Percentiles rank a stretch among this genome's conserved stretches.
Evolutionary conservation across 2,113 vertebrate genomes (phyloP).

Genomic region (human): DNA sequence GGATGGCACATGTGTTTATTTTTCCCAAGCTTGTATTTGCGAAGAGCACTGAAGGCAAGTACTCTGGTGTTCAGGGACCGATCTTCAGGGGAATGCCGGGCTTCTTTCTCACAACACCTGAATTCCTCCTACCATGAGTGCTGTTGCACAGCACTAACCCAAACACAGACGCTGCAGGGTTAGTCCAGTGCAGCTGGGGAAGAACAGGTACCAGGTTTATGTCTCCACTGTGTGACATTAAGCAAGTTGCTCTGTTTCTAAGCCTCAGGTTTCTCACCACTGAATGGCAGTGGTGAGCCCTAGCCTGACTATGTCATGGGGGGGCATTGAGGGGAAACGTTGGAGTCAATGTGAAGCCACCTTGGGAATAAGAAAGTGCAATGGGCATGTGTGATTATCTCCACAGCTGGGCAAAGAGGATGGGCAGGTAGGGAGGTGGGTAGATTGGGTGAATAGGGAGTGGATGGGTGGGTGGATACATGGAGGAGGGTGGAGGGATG

Average conservation of each 20-base stretch:
- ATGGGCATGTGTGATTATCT: not conserved
- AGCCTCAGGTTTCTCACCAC: not conserved
- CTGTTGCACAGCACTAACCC: not conserved
- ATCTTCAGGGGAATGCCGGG: not conserved
- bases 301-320: accelerated
- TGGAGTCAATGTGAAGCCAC: not conserved
- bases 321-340: not conserved
- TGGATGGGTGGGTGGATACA: not conserved
- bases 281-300: not conserved
- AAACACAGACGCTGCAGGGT: not conserved
- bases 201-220: not conserved
- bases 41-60: no score
- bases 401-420: not conserved
- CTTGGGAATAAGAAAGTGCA: not conserved
- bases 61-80: not conserved
- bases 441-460: not conserved
- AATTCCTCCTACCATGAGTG: not conserved
- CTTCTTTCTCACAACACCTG: not conserved
- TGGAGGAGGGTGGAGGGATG: no score
- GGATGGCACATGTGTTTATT: not conserved
- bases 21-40: not conserved
- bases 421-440: not conserved
- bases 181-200: not conserved
- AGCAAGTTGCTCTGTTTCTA: not conserved
- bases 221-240: not conserved